phyloP scores from a whole-genome alignment of 2,113 vertebrate genomes.

The Cephalophus harveyi region DNA sequence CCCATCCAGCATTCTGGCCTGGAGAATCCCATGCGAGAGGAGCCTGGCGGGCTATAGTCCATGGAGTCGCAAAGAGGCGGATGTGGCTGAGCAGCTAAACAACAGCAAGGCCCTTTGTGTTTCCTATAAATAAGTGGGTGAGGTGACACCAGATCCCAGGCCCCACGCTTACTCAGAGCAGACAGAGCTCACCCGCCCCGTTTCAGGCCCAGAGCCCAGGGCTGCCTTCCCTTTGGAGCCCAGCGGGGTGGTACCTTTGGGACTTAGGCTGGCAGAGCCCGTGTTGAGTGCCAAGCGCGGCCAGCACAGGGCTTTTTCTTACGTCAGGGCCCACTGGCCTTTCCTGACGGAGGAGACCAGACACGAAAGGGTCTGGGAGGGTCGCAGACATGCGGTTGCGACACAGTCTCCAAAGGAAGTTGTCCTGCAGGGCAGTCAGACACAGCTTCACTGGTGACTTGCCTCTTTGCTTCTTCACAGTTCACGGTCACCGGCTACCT shows the following conservation, averaged over 20 bases:
- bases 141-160: background rate
- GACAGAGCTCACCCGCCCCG: background rate
- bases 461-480: slow-evolving; percentile 26
- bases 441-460: background rate
- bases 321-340: background rate
- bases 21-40: background rate
- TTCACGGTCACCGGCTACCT: slow-evolving; percentile 41
- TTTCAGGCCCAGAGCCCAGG: background rate
- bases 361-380: background rate
- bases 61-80: background rate
- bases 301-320: background rate
- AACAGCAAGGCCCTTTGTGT: background rate
- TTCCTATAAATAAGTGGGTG: background rate
- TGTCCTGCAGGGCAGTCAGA: too few species aligned
- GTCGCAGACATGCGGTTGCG: background rate
- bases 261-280: background rate
- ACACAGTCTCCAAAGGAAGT: background rate
- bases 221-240: background rate
- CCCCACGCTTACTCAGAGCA: background rate
- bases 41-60: background rate
- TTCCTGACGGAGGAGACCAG: background rate
- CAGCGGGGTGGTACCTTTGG: background rate
- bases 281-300: fast-evolving
- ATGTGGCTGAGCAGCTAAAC: fast-evolving
- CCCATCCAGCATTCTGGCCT: background rate